A percentile compares a stretch with the other conserved stretches of the same genome.
phyloP scores from a whole-genome alignment of 2,888 invertebrate genomes.

The Tiphia femorata region DNA sequence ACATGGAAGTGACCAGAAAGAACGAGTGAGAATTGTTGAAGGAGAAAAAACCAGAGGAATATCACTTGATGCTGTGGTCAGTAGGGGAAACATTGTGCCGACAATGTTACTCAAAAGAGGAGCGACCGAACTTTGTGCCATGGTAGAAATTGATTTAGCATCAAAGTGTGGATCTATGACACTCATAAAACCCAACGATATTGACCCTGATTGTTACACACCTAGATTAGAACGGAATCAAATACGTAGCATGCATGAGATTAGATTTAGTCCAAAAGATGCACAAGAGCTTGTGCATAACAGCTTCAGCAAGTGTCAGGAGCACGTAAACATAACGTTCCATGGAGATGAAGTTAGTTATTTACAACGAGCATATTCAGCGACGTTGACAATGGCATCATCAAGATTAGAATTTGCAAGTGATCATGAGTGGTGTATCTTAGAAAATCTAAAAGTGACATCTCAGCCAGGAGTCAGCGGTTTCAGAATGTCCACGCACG shows the following conservation, averaged over 20 bases:
- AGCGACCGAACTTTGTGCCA: not conserved
- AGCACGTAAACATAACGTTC: not conserved
- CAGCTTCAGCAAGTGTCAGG: not conserved
- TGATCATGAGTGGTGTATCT: not conserved
- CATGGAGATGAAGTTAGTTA: not conserved
- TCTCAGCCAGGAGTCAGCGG: not conserved
- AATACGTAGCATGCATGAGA: not conserved
- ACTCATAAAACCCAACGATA: not conserved
- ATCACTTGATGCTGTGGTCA: not conserved
- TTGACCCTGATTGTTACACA: not conserved
- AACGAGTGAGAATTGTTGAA: not conserved
- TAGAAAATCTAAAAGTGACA: not conserved
- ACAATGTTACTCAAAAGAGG: not conserved
- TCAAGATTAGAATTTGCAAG: not conserved
- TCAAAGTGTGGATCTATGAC: not conserved
- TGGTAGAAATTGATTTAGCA: not conserved
- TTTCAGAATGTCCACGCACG: not conserved
- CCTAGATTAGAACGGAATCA: not conserved
- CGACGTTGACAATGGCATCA: not conserved
- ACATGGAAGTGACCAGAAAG: not conserved
- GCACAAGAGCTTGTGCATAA: not conserved
- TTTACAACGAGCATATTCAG: not conserved
- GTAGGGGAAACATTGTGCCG: not conserved
- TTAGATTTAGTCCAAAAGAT: not conserved
- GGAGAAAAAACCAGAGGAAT: not conserved